Evolutionary conservation across 1,140 invertebrate species (phyloP), one percentile per base, ranked within the genome.

Genomic region (Musca vetustissima): DNA sequence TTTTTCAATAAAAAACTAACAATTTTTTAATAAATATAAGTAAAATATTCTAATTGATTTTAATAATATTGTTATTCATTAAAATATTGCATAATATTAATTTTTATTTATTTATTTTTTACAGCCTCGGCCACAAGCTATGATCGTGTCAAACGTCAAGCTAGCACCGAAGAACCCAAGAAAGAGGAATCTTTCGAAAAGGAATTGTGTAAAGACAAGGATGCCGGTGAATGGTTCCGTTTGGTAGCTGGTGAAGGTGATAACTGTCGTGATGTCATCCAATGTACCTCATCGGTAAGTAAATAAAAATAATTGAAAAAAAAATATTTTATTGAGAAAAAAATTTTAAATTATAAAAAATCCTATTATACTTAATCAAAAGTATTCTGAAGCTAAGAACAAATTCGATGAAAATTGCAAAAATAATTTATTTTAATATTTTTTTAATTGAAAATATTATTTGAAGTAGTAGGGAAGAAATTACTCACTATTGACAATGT

Each of bases 211-310:
- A 94, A 95, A 86, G 93, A 94, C 83, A 95, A 95, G 85, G 94
- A 95, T 83, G 93, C 94, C n/a, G 94, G 94, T 59, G 94, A 97
- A 84, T 97, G 94, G 93, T 97, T 97, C 85, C 88, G 95, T 75
- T 84, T 97, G 72, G 92, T 93, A 22, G 90, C 92, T 50, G 92
- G 92, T 72, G 93, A 95, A 79, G 93, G 93, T 77, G 94, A 97
- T 84, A 94, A 93, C 79, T 97, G 95, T 84, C 89, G 95, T 81
- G 94, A 97, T 86, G 95, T 97, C 73, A 96, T 97, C 78, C 94
- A 96, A 83, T 97, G 95, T 84, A 97, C 95, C 70, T 94, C 93
- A 77, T 95, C 94, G 77, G 92, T 92, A 80, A 86, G 87, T 88
- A 70, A 14, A 61, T n/a, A n/a, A n/a, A n/a, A n/a, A n/a, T n/a